Conservation (phyloP, 1,140 invertebrate species). For the Penaeus japonicus region DNA sequence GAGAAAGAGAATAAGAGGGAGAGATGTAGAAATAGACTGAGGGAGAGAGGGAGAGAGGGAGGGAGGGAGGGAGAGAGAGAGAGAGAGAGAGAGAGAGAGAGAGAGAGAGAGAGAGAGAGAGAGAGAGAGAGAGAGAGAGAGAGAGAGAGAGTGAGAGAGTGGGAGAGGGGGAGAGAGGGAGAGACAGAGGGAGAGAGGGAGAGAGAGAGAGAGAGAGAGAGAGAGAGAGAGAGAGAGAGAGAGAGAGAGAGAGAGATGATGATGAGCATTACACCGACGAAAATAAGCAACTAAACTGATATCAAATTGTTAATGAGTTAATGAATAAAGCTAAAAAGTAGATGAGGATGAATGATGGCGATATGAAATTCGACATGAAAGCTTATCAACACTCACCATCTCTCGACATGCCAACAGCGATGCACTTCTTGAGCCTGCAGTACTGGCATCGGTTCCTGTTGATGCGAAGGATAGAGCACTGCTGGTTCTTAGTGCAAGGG, state of each 20-base stretch:
- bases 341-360: no score
- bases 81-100: neutral
- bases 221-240: no score
- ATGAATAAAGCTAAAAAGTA: no score
- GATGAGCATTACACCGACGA: no score
- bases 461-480: slow-evolving; percentile 94
- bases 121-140: no score
- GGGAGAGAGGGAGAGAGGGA: neutral
- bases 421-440: slow-evolving; percentile 97
- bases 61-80: neutral
- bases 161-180: no score
- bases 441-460: slow-evolving; percentile 98
- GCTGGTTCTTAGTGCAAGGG: slow-evolving; percentile 96
- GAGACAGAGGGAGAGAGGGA: slow-evolving; percentile 34
- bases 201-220: neutral
- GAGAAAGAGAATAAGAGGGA: slow-evolving; percentile 34
- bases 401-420: slow-evolving; percentile 97
- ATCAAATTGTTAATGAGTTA: no score
- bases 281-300: no score
- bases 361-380: no score
- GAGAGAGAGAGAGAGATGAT: no score
- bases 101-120: no score
- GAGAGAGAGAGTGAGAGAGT: no score
- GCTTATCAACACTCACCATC: slow-evolving; percentile 78
- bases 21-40: neutral